Evolutionary conservation across 1,140 invertebrate species (phyloP), one percentile per base, ranked within the genome.

Genomic region (Teleogryllus occipitalis): DNA sequence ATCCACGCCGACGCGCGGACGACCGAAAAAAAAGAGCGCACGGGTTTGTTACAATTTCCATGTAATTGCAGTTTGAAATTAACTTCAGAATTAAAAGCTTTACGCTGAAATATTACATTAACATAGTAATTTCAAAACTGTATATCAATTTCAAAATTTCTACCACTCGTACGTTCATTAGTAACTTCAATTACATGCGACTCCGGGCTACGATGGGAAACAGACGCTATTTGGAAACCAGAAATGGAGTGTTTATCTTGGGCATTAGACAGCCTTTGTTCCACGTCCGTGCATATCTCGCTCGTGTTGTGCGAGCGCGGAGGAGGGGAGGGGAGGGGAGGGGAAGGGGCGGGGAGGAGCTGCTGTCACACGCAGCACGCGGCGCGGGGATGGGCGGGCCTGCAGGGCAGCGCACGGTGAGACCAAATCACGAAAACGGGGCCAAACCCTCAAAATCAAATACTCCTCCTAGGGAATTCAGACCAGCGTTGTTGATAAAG

Each of bases 81-180:
- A 65, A 65, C 54, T 65, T 65, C 54, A 65, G 54, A 65, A 65
- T 65, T 65, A 65, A 65, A 65, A 65, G 54, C 54, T 65, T 65
- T 65, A 65, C 54, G 54, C 54, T 65, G 54, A 65, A 65, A 65
- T 65, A 65, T 65, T 65, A 65, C 54, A 65, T 65, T 65, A 65
- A 65, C 54, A 65, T 65, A 65, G 10, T 65, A 65, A 65, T 65
- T 65, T 65, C 2, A 65, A 65, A 65, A 65, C 54, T 65, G 54
- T 10, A 65, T 65, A 65, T 65, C 54, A 65, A 65, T 65, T 65
- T 65, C 54, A 18, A 65, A 65, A 65, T 65, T 14, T 65, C 54
- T 65, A 65, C 54, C 54, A 65, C 54, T 65, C 54, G 54, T 65
- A 14, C 54, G 18, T 65, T 65, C 54, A 65, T 65, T 65, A 65